phyloP scores from a whole-genome alignment of 2,797 vertebrate species.

The Triplophysa bombifrons region DNA sequence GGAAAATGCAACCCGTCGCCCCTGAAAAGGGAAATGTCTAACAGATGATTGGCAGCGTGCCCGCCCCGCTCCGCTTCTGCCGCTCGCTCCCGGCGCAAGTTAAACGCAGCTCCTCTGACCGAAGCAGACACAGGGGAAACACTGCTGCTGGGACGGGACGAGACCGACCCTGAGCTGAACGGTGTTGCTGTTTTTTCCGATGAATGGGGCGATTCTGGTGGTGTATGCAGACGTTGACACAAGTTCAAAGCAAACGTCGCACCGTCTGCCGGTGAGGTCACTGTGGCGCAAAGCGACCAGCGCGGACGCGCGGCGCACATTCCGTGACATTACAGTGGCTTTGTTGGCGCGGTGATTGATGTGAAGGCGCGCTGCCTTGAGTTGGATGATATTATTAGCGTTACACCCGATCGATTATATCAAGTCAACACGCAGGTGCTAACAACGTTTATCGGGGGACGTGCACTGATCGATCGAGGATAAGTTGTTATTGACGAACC shows the following conservation, averaged over 20 bases:
- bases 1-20: conserved; percentile 75
- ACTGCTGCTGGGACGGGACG: conserved; percentile 64
- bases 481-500: conserved; percentile 28
- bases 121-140: conserved; percentile 54
- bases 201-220: conserved; percentile 50
- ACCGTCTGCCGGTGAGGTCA: conserved; percentile 56
- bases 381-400: conserved; percentile 39
- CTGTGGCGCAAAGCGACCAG: conserved; percentile 52
- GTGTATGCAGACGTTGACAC: conserved; percentile 51
- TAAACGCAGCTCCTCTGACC: conserved; percentile 64
- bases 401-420: conserved; percentile 7
- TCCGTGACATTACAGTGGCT: conserved; percentile 53
- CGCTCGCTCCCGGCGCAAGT: conserved; percentile 69
- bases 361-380: conserved; percentile 15
- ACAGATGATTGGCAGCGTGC: conserved; percentile 75
- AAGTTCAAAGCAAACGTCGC: conserved; percentile 48
- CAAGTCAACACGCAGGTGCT: neutral
- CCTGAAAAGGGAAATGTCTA: conserved; percentile 77
- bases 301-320: conserved; percentile 41
- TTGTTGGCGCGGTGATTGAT: conserved; percentile 54
- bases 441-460: neutral
- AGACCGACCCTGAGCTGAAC: conserved; percentile 57
- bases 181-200: conserved; percentile 49
- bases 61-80: conserved; percentile 58
- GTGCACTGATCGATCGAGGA: conserved; percentile 29